A percentile compares a stretch with the other conserved stretches of the same genome.
phyloP scores from a whole-genome alignment of 2,888 invertebrate genomes.

The Drosophila testacea region DNA sequence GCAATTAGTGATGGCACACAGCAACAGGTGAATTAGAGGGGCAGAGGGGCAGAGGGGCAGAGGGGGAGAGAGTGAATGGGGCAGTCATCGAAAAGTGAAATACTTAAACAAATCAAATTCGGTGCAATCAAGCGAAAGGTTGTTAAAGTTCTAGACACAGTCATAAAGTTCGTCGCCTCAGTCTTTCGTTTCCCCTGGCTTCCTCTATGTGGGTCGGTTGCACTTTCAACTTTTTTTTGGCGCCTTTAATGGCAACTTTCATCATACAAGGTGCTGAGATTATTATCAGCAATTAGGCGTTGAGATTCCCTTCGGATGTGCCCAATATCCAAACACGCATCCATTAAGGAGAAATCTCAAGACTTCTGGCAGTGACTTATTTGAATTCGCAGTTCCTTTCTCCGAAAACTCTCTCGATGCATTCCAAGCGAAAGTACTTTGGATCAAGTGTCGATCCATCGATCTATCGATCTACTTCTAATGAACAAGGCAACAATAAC shows the following conservation, averaged over 20 bases:
- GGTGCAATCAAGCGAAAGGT: slow-evolving; percentile 57
- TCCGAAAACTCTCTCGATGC: slow-evolving; percentile 49
- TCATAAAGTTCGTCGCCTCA: slow-evolving; percentile 41
- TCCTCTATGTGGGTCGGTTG: slow-evolving; percentile 31
- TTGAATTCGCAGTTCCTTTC: slow-evolving; percentile 55
- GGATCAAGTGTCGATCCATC: slow-evolving; percentile 8
- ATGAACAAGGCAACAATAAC: slow-evolving; percentile 36
- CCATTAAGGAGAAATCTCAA: slow-evolving; percentile 35
- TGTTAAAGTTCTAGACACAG: slow-evolving; percentile 44
- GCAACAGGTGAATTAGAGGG: slow-evolving; percentile 4
- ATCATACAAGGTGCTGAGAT: slow-evolving; percentile 48
- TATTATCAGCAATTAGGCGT: slow-evolving; percentile 65
- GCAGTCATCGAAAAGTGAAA: slow-evolving; percentile 62
- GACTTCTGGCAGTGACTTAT: slow-evolving; percentile 18
- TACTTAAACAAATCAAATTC: slow-evolving; percentile 58
- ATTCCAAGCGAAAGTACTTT: slow-evolving; percentile 66
- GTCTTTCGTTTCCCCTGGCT: slow-evolving; percentile 31
- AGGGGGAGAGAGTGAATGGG: no score
- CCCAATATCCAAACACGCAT: slow-evolving; percentile 5
- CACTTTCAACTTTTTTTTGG: slow-evolving; percentile 53
- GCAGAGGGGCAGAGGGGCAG: neutral
- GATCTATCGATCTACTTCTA: slow-evolving; percentile 47
- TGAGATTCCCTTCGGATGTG: slow-evolving; percentile 37
- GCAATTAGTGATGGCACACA: slow-evolving; percentile 61
- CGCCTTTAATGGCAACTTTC: slow-evolving; percentile 44